Evolutionary conservation across 2,888 invertebrate species (phyloP).

Genomic region (Epinotia nisella): DNA sequence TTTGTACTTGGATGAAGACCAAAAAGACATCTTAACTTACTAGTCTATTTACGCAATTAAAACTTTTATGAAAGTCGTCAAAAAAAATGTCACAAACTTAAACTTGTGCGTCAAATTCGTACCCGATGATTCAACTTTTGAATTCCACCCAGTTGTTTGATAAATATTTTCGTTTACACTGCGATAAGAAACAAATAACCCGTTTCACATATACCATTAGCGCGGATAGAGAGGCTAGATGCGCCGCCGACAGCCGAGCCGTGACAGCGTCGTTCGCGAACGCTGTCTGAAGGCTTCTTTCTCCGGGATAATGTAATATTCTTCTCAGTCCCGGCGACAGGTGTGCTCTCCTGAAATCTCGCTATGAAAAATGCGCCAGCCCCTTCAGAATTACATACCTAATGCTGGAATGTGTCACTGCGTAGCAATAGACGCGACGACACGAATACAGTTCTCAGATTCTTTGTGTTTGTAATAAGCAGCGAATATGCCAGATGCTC

Average conservation of each 20-base stretch:
- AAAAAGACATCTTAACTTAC: too few species aligned
- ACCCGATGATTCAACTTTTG: too few species aligned
- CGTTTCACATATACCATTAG: slow-evolving; percentile 15
- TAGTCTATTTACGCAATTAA: too few species aligned
- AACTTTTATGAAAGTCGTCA: too few species aligned
- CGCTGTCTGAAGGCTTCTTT: slow-evolving; percentile 53
- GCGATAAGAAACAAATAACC: slow-evolving; percentile 4
- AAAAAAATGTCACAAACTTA: too few species aligned
- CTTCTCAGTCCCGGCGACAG: slow-evolving; percentile 71
- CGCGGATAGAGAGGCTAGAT: slow-evolving; percentile 26
- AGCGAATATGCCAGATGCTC: slow-evolving; percentile 67
- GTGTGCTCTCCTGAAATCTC: slow-evolving; percentile 71
- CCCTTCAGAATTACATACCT: slow-evolving; percentile 66
- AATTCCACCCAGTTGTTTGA: neutral
- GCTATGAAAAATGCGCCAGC: slow-evolving; percentile 77
- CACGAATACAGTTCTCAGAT: slow-evolving; percentile 65
- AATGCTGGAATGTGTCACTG: slow-evolving; percentile 77
- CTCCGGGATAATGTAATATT: slow-evolving; percentile 78
- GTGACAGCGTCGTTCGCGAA: slow-evolving; percentile 49
- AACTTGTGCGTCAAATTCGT: too few species aligned
- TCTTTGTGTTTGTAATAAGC: slow-evolving; percentile 78
- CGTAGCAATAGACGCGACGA: slow-evolving; percentile 56
- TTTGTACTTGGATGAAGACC: too few species aligned
- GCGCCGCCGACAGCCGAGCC: slow-evolving; percentile 55
- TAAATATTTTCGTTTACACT: neutral